Conservation (phyloP, 2,113 vertebrate genomes). For the Potamarius usumacintae region DNA sequence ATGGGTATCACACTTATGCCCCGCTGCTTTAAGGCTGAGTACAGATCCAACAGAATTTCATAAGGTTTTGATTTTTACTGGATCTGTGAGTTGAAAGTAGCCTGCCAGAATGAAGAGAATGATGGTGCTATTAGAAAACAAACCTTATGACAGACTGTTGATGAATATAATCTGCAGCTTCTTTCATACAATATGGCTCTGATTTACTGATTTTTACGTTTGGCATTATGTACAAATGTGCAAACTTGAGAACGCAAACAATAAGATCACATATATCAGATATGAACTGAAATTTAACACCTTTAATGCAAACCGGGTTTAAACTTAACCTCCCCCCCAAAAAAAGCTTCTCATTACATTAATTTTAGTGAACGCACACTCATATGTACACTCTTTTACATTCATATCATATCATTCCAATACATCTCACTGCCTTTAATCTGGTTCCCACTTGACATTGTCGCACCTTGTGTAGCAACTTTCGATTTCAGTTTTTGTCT, state of each 20-base stretch:
- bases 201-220: background rate
- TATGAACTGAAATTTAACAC: background rate
- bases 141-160: background rate
- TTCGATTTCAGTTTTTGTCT: background rate
- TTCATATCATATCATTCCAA: background rate
- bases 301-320: background rate
- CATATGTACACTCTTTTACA: background rate
- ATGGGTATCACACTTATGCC: background rate
- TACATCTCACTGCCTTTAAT: background rate
- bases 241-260: background rate
- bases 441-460: background rate
- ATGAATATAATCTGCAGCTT: background rate
- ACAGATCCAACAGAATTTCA: constrained; percentile 12
- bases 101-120: background rate
- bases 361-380: background rate
- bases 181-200: background rate
- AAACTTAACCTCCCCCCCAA: background rate
- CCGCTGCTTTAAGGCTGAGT: background rate
- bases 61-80: background rate
- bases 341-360: background rate
- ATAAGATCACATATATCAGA: background rate
- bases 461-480: background rate
- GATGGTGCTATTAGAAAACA: background rate
- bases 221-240: background rate
- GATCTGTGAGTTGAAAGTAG: background rate